Evolutionary conservation across 2,113 vertebrate genomes (phyloP).

Genomic region (Corythornis vintsioides): DNA sequence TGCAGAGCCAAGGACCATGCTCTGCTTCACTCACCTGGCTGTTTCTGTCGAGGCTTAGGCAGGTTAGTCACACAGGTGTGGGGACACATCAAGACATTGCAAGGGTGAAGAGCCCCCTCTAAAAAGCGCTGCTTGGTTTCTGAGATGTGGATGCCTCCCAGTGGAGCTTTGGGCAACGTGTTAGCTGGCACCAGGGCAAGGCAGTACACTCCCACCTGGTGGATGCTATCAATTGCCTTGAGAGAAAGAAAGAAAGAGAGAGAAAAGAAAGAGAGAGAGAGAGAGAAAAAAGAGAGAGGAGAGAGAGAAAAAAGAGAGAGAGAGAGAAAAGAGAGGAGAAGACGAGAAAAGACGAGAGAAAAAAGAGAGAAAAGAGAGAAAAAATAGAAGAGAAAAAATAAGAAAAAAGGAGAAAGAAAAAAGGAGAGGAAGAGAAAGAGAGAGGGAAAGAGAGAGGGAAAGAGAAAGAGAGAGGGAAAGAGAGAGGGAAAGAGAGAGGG

Average conservation of each 20-base stretch:
- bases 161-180: constrained; percentile 93
- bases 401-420: too few species aligned
- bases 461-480: too few species aligned
- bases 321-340: too few species aligned
- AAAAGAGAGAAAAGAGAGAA: too few species aligned
- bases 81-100: constrained; percentile 95
- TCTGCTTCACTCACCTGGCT: constrained; percentile 81
- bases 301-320: too few species aligned
- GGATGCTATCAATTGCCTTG: constrained; percentile 96
- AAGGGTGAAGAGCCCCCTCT: constrained; percentile 92
- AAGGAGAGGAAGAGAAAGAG: too few species aligned
- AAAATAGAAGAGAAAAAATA: too few species aligned
- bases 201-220: constrained; percentile 96
- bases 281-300: not conserved
- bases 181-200: constrained; percentile 96
- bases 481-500: too few species aligned
- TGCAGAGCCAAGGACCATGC: rapidly evolving
- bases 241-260: not conserved
- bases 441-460: too few species aligned
- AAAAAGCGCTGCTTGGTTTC: constrained; percentile 96
- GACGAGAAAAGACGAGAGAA: too few species aligned
- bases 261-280: not conserved
- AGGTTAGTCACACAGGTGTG: constrained; percentile 97
- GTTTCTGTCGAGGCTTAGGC: constrained; percentile 94
- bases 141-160: constrained; percentile 94